Evolutionary conservation across 1,140 invertebrate genomes (phyloP).

Genomic region (Aethina tumida): DNA sequence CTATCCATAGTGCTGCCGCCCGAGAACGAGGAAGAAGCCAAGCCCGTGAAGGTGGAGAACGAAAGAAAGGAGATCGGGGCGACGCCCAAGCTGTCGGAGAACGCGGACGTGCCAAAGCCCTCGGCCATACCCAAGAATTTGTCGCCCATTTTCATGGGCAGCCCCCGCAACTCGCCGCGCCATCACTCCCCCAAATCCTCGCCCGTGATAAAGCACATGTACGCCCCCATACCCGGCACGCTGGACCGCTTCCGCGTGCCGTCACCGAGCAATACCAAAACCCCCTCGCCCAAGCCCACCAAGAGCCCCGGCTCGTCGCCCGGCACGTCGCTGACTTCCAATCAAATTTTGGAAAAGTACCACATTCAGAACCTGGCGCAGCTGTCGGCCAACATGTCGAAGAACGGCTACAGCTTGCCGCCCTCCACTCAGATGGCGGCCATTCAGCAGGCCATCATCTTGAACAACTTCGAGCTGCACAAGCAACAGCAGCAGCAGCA

Average conservation of each 20-base stretch:
- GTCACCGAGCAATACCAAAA: slow-evolving; percentile 6
- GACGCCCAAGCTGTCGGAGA: slow-evolving; percentile 12
- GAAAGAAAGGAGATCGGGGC: slow-evolving; percentile 10
- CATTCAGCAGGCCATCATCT: slow-evolving; percentile 30
- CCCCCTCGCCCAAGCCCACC: slow-evolving; percentile 4
- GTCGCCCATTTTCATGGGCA: slow-evolving; percentile 13
- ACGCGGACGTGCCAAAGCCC: neutral
- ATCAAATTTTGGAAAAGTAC: slow-evolving; percentile 33
- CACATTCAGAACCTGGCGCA: slow-evolving; percentile 35
- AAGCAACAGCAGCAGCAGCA: slow-evolving; percentile 28
- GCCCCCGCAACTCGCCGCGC: slow-evolving; percentile 9
- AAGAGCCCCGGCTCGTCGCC: neutral
- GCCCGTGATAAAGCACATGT: slow-evolving; percentile 20
- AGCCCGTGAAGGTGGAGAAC: slow-evolving; percentile 9
- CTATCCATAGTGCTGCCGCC: slow-evolving; percentile 8
- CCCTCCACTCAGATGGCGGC: slow-evolving; percentile 23
- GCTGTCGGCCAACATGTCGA: slow-evolving; percentile 31
- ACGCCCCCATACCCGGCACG: slow-evolving; percentile 10
- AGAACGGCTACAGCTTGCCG: slow-evolving; percentile 21
- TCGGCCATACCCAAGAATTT: slow-evolving; percentile 12
- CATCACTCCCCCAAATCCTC: slow-evolving; percentile 22
- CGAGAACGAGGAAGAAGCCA: slow-evolving; percentile 11
- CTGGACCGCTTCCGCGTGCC: slow-evolving; percentile 6
- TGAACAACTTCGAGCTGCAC: slow-evolving; percentile 31
- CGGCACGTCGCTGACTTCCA: slow-evolving; percentile 18